phyloP scores from a whole-genome alignment of 2,888 invertebrate species.

The Drosophila pseudotalamancana region DNA sequence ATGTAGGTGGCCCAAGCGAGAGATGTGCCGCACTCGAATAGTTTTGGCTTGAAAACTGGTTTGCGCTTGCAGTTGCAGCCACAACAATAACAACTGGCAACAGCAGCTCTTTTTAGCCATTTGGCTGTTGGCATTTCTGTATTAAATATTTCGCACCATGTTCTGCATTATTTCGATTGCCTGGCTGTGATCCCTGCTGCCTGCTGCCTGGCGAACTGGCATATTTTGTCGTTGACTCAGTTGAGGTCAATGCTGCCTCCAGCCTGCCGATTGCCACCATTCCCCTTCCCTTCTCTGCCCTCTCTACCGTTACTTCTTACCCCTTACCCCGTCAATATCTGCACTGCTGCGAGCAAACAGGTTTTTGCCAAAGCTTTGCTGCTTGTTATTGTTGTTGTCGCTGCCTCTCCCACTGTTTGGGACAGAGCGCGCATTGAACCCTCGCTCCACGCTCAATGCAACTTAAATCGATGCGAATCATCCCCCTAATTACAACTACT shows the following conservation, averaged over 20 bases:
- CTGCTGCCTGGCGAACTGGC: slow-evolving; percentile 46
- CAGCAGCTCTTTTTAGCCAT: slow-evolving; percentile 31
- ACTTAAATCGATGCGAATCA: slow-evolving; percentile 25
- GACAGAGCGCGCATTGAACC: slow-evolving; percentile 52
- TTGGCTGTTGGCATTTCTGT: slow-evolving; percentile 60
- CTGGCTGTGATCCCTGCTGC: slow-evolving; percentile 46
- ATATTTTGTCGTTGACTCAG: slow-evolving; percentile 79
- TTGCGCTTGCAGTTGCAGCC: slow-evolving; percentile 56
- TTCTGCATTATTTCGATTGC: slow-evolving; percentile 76
- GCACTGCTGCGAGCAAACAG: slow-evolving; percentile 59
- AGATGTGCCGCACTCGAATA: slow-evolving; percentile 18
- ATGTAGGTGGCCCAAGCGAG: slow-evolving; percentile 54
- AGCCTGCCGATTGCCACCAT: slow-evolving; percentile 7
- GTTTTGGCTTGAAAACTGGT: slow-evolving; percentile 60
- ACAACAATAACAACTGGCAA: slow-evolving; percentile 19
- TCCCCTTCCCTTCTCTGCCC: neutral
- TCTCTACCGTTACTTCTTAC: no score
- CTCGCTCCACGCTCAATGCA: slow-evolving; percentile 26
- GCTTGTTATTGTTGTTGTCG: slow-evolving; percentile 13
- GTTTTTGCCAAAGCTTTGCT: slow-evolving; percentile 60
- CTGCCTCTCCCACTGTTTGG: slow-evolving; percentile 46
- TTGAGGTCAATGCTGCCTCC: slow-evolving; percentile 78
- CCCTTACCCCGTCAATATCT: neutral
- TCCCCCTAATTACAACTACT: slow-evolving; percentile 28
- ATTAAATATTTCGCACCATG: slow-evolving; percentile 80